These are phyloP conservation scores for Rhynchopsitta pachyrhyncha DNA, from an alignment of 2,113 vertebrate species.

Conservation along the genomic window DNA sequence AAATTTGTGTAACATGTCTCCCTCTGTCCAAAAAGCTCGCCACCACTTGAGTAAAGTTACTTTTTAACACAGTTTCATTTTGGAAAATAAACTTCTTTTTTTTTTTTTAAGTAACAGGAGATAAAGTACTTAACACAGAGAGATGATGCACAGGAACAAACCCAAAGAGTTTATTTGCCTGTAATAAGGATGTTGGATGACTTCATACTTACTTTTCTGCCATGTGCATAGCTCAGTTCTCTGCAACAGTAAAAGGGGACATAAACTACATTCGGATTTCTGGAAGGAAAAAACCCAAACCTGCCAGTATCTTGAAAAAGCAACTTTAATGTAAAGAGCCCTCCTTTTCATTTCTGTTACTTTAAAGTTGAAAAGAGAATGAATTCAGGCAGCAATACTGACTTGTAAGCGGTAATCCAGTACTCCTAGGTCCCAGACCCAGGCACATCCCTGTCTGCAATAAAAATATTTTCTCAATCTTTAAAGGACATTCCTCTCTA, in stretches of 20 bases:
- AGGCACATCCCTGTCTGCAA: neutral
- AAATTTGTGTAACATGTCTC: neutral
- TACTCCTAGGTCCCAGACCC: neutral
- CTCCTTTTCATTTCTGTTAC: neutral
- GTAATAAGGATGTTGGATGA: neutral
- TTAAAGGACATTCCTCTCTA: neutral
- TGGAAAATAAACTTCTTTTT: neutral
- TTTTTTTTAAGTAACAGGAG: neutral
- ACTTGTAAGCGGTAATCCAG: neutral
- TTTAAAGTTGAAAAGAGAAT: neutral
- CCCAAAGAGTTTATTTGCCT: neutral
- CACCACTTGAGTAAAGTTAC: slow-evolving; percentile 5
- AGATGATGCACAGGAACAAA: neutral
- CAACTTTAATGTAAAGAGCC: neutral
- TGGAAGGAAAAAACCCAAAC: neutral
- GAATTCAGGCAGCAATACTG: neutral
- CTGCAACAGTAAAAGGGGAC: neutral
- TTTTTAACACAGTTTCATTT: slow-evolving; percentile 22
- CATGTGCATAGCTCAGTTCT: neutral
- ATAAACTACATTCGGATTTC: neutral
- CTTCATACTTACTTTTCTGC: neutral
- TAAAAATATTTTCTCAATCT: neutral
- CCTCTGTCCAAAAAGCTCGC: neutral
- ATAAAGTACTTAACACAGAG: neutral
- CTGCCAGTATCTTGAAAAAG: neutral